Evolutionary conservation across 2,797 vertebrate species (phyloP).

Genomic region (Melanotaenia maccullochi): DNA sequence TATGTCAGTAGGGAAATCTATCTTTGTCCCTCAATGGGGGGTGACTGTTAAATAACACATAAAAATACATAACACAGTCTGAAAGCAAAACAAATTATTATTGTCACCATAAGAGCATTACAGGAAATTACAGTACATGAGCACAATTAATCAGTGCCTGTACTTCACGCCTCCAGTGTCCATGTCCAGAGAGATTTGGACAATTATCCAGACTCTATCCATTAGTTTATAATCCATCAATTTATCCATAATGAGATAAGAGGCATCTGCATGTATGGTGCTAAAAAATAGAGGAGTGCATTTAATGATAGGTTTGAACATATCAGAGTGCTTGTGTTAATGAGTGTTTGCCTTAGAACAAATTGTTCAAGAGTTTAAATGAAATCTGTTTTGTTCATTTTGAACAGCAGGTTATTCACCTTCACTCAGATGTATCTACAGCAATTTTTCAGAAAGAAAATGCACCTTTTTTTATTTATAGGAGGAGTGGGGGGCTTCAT

Average conservation of each 20-base stretch:
- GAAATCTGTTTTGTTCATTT: not conserved
- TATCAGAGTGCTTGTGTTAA: not conserved
- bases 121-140: not conserved
- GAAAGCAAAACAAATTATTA: not conserved
- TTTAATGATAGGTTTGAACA: not conserved
- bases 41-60: not conserved
- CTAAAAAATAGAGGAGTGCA: constrained; percentile 30
- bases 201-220: constrained; percentile 21
- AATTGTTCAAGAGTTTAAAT: constrained; percentile 1
- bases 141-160: constrained; percentile 15
- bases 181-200: constrained; percentile 23
- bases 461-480: not conserved
- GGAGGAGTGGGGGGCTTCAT: not conserved
- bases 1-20: constrained; percentile 13
- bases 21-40: not conserved
- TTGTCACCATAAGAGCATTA: constrained; percentile 13
- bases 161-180: constrained; percentile 16
- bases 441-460: not conserved
- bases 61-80: not conserved
- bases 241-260: constrained; percentile 29
- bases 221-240: constrained; percentile 20
- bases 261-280: constrained; percentile 7
- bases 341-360: not conserved
- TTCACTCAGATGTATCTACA: constrained; percentile 1
- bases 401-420: not conserved